Evolutionary conservation across 2,113 vertebrate genomes (phyloP).

Genomic region (Rutilus rutilus): DNA sequence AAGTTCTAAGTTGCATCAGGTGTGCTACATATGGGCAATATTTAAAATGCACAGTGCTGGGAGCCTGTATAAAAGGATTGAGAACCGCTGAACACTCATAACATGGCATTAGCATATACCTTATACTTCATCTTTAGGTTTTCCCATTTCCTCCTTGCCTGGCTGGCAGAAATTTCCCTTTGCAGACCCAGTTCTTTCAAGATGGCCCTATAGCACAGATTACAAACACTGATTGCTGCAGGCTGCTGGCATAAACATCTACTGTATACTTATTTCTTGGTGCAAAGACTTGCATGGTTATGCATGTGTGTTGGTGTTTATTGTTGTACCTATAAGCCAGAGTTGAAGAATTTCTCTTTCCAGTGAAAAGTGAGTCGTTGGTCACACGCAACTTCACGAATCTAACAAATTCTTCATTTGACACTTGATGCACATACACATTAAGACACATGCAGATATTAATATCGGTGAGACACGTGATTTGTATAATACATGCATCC

Average conservation of each 20-base stretch:
- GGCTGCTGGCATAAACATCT: not conserved
- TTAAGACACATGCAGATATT: not conserved
- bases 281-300: not conserved
- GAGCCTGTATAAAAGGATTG: not conserved
- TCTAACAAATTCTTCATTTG: slow-evolving; percentile 61
- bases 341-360: slow-evolving; percentile 67
- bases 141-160: slow-evolving; percentile 77
- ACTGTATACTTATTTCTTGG: not conserved
- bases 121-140: slow-evolving; percentile 75
- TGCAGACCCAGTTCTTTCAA: slow-evolving; percentile 74
- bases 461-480: not conserved
- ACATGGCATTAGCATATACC: slow-evolving; percentile 60
- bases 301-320: not conserved
- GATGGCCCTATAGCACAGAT: slow-evolving; percentile 56
- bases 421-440: slow-evolving; percentile 59
- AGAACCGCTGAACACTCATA: not conserved
- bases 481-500: not conserved
- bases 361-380: slow-evolving; percentile 70
- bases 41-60: not conserved
- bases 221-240: not conserved
- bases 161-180: slow-evolving; percentile 68
- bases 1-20: not conserved
- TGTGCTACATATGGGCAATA: not conserved
- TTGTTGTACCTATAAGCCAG: slow-evolving; percentile 69
- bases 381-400: slow-evolving; percentile 71